Evolutionary conservation across 2,113 vertebrate species (phyloP).

Genomic region (Stomatorhinus ivindoensis): DNA sequence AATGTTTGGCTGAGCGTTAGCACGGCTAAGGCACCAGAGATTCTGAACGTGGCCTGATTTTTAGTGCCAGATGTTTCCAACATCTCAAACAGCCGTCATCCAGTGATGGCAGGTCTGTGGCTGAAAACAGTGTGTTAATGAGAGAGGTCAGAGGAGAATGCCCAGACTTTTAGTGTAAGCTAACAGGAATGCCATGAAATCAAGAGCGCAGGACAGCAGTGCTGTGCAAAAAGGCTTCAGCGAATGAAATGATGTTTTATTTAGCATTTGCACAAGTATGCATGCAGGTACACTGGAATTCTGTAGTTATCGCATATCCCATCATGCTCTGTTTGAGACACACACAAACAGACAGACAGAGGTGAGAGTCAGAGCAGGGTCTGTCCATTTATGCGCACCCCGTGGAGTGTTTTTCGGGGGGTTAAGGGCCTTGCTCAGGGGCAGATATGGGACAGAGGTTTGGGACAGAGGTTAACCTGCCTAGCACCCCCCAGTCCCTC

Average conservation of each 20-base stretch:
- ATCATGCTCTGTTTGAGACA: neutral
- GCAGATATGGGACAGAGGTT: no score
- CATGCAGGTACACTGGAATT: neutral
- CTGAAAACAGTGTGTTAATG: neutral
- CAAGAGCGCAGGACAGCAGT: neutral
- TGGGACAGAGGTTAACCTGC: neutral
- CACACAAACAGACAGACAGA: neutral
- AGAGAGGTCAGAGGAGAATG: neutral
- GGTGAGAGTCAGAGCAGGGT: neutral
- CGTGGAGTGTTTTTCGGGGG: neutral
- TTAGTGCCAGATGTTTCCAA: neutral
- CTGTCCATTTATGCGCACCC: neutral
- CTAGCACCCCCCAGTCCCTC: no score
- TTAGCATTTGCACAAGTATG: neutral
- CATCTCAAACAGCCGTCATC: neutral
- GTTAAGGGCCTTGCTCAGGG: neutral
- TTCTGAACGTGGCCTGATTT: neutral
- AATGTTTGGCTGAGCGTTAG: neutral
- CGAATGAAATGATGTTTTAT: neutral
- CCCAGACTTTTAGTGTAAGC: neutral
- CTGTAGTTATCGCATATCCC: neutral
- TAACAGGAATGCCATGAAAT: neutral
- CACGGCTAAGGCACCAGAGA: neutral
- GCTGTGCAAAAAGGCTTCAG: neutral
- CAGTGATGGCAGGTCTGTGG: neutral